Percentiles rank a stretch among this genome's conserved stretches.
Conservation (phyloP, 2,797 vertebrate species). For the Poecilia velifera region DNA sequence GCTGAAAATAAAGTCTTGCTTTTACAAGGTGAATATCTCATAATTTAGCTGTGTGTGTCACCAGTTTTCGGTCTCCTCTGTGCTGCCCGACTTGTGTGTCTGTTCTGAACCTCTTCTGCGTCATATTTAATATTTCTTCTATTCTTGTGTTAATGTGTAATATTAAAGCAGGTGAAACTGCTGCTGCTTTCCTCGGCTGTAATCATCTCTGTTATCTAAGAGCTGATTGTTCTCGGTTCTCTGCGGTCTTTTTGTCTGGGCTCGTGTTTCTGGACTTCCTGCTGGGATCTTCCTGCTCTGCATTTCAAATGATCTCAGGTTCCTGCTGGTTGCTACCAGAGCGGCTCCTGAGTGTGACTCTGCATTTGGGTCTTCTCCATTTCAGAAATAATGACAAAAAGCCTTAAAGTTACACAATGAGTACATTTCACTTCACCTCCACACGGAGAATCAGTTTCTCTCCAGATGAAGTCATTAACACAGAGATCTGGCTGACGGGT, state of each 20-base stretch:
- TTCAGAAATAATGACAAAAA: background rate
- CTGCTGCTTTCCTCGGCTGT: background rate
- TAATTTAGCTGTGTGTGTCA: background rate
- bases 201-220: background rate
- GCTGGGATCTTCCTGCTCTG: background rate
- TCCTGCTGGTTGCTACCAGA: background rate
- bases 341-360: background rate
- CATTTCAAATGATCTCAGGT: background rate
- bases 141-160: background rate
- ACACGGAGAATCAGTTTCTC: background rate
- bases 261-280: background rate
- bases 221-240: background rate
- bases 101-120: background rate
- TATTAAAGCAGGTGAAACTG: background rate
- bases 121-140: background rate
- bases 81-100: background rate
- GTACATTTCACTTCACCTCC: background rate
- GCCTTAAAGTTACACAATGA: background rate
- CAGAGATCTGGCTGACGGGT: background rate
- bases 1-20: background rate
- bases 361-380: background rate
- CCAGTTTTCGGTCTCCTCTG: background rate
- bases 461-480: background rate
- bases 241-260: background rate
- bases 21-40: background rate